Percentiles rank a stretch among this genome's conserved stretches.
phyloP scores from a whole-genome alignment of 2,797 vertebrate genomes.

The Sebastes miniatus region DNA sequence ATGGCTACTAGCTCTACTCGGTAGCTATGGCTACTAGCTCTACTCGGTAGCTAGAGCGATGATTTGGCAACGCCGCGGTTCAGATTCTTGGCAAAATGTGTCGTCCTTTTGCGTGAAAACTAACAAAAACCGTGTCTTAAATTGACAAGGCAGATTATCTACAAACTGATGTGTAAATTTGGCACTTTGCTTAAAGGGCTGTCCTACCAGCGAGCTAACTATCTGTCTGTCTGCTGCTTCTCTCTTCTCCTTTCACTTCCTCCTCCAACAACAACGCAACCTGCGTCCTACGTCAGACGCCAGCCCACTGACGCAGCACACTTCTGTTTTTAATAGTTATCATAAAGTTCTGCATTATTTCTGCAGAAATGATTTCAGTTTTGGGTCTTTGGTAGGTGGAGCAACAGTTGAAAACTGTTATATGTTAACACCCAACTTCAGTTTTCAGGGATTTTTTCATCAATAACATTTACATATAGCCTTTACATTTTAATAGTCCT shows the following conservation, averaged over 20 bases:
- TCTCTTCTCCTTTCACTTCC: constrained; percentile 80
- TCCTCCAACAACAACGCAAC: constrained; percentile 52
- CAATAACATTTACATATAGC: no score
- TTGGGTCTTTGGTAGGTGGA: background rate
- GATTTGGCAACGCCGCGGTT: constrained; percentile 22
- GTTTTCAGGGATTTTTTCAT: background rate
- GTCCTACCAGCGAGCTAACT: constrained; percentile 49
- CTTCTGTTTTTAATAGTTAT: background rate
- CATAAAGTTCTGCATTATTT: background rate
- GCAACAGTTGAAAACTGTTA: background rate
- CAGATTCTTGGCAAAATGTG: background rate
- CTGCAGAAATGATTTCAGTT: background rate
- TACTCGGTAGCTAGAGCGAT: constrained; percentile 27
- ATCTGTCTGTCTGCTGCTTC: constrained; percentile 6
- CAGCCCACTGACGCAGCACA: background rate
- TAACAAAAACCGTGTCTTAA: background rate
- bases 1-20: constrained; percentile 11
- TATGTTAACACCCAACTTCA: background rate
- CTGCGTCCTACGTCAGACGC: background rate
- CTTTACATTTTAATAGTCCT: no score
- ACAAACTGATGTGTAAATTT: constrained; percentile 33
- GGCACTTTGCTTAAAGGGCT: constrained; percentile 56
- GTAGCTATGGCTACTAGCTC: background rate
- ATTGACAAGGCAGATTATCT: background rate
- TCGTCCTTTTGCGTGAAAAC: background rate